A percentile compares a stretch with the other conserved stretches of the same genome.
These are phyloP conservation scores for Drosophila ficusphila DNA, from an alignment of 1,140 invertebrate species.

Conservation along the genomic window DNA sequence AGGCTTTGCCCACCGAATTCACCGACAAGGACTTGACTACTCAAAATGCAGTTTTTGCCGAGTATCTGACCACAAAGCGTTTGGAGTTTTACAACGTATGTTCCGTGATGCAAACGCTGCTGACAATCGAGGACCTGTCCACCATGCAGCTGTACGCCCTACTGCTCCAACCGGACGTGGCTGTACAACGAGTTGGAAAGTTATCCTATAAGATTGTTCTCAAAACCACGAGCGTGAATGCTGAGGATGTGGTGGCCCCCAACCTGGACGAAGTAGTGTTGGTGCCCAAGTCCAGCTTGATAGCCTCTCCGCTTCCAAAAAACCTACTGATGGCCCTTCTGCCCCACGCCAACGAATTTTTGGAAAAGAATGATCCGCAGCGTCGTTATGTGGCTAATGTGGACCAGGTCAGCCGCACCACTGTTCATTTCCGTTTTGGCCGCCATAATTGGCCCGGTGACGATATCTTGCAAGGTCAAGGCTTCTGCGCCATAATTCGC, in stretches of 20 bases:
- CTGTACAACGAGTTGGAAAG: slow-evolving; percentile 2
- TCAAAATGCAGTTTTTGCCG: slow-evolving; percentile 9
- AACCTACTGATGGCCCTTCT: slow-evolving; percentile 37
- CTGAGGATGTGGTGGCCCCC: slow-evolving; percentile 49
- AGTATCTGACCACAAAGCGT: slow-evolving; percentile 21
- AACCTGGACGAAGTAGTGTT: slow-evolving; percentile 67
- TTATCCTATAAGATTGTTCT: neutral
- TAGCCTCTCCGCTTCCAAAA: slow-evolving; percentile 18
- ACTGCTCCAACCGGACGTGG: slow-evolving; percentile 37
- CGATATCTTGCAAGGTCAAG: neutral
- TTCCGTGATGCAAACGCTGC: slow-evolving; percentile 42
- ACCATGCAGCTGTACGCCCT: slow-evolving; percentile 45
- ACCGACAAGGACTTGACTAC: slow-evolving; percentile 12
- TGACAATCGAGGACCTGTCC: slow-evolving; percentile 59
- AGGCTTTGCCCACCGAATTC: slow-evolving; percentile 39
- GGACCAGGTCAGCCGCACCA: slow-evolving; percentile 31
- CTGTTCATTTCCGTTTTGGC: slow-evolving; percentile 37
- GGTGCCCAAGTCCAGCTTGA: slow-evolving; percentile 54
- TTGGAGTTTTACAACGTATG: slow-evolving; percentile 52
- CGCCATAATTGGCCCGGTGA: neutral
- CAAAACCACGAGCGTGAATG: slow-evolving; percentile 2
- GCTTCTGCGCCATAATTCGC: slow-evolving; percentile 56
- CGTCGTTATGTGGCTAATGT: slow-evolving; percentile 46
- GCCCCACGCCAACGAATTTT: slow-evolving; percentile 45
- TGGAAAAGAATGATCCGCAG: slow-evolving; percentile 10